Percentiles rank a stretch among this genome's conserved stretches.
These are phyloP conservation scores for Hydrozoanthus tunicans DNA, from an alignment of 64 coral and sea anemone genomes.

Conservation along the genomic window DNA sequence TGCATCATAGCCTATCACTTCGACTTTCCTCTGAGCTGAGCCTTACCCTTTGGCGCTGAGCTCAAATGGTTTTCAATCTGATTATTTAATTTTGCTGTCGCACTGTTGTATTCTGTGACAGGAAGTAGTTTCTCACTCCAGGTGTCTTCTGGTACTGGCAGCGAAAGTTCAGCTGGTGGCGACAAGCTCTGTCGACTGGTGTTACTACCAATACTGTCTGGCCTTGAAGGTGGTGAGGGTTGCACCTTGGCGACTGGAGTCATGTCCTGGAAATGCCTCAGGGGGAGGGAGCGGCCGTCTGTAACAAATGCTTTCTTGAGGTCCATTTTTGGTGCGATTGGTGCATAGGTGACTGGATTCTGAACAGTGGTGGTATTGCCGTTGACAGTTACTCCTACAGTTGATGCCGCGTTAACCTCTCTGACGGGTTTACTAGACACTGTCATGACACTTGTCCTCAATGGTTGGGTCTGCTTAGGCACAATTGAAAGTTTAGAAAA, in stretches of 20 bases:
- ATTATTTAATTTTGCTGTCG: neutral
- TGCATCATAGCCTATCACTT: neutral
- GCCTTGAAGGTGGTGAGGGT: slow-evolving; percentile 48
- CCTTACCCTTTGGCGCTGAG: neutral
- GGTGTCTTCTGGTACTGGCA: slow-evolving; percentile 9
- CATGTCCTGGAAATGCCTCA: slow-evolving; percentile 75
- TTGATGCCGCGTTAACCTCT: neutral
- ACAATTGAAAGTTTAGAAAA: slow-evolving; percentile 38
- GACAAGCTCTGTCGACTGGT: slow-evolving; percentile 62
- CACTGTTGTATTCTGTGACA: neutral
- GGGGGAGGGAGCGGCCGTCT: slow-evolving; percentile 62
- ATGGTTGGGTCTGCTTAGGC: slow-evolving; percentile 7
- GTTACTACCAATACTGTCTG: slow-evolving; percentile 62
- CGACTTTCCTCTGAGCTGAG: neutral
- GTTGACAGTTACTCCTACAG: slow-evolving; percentile 18
- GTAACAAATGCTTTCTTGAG: slow-evolving; percentile 14
- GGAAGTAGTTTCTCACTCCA: neutral
- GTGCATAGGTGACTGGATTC: slow-evolving; percentile 31
- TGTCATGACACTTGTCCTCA: slow-evolving; percentile 20
- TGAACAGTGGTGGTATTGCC: neutral
- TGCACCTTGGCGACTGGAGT: slow-evolving; percentile 58
- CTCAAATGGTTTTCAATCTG: neutral
- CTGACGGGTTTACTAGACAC: neutral
- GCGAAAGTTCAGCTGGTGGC: slow-evolving; percentile 35
- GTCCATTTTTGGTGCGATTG: slow-evolving; percentile 25